phyloP scores from a whole-genome alignment of 2,113 vertebrate species.

The Larimichthys crocea region DNA sequence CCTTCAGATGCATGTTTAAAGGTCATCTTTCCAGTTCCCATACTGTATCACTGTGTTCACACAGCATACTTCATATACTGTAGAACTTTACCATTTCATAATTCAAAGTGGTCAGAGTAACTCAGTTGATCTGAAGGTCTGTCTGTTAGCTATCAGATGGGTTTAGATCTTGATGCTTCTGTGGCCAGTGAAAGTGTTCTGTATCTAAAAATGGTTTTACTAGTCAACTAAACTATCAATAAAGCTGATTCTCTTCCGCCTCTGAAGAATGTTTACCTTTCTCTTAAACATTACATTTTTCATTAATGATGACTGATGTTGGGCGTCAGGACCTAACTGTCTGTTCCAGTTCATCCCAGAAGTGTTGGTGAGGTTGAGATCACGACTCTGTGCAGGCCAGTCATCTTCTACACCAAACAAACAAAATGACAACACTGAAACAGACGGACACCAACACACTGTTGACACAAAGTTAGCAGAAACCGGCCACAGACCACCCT shows the following conservation, averaged over 20 bases:
- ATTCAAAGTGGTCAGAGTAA: not conserved
- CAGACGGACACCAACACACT: not conserved
- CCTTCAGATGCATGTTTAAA: not conserved
- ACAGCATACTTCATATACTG: not conserved
- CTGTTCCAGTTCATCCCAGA: not conserved
- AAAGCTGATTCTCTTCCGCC: conserved; percentile 21
- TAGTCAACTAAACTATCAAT: conserved; percentile 20
- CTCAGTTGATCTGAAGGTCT: not conserved
- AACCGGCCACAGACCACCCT: not conserved
- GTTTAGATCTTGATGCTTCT: too few species aligned
- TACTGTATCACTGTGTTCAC: not conserved
- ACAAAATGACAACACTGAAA: too few species aligned
- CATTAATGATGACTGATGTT: too few species aligned
- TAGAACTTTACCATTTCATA: not conserved
- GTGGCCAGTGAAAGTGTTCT: not conserved
- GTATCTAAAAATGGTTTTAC: conserved; percentile 7
- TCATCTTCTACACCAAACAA: not conserved
- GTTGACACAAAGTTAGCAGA: not conserved
- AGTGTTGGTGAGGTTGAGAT: not conserved
- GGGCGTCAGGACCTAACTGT: not conserved
- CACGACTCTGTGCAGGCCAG: not conserved
- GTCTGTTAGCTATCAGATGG: not conserved
- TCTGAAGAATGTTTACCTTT: not conserved
- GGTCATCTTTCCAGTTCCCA: not conserved
- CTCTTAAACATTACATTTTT: not conserved